Evolutionary conservation across 2,113 vertebrate species (phyloP).

Genomic region (Paratilapia polleni): DNA sequence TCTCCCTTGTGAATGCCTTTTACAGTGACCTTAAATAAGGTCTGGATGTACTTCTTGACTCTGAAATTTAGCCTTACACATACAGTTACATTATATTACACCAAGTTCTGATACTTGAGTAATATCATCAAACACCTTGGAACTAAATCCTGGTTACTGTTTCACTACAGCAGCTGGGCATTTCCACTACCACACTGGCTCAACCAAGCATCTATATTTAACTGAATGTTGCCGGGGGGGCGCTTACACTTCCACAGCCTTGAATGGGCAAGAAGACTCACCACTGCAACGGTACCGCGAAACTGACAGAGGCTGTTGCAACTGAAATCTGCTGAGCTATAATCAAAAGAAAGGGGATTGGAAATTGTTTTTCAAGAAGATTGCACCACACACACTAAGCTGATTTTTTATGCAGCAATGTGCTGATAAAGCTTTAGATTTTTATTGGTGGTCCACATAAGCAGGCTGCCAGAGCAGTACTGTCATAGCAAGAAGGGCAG

Average conservation of each 20-base stretch:
- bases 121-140: conserved; percentile 13
- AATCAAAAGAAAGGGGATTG: background rate
- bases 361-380: background rate
- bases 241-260: conserved; percentile 34
- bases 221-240: conserved; percentile 26
- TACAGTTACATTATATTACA: conserved; percentile 43
- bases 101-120: conserved; percentile 25
- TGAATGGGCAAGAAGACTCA: conserved; percentile 58
- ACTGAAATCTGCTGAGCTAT: background rate
- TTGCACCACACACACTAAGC: background rate
- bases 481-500: conserved; percentile 8
- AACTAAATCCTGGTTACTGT: conserved; percentile 7
- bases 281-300: background rate
- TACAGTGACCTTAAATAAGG: background rate
- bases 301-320: background rate
- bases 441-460: background rate
- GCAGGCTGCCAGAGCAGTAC: background rate
- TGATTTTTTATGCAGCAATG: background rate
- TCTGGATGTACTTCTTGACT: conserved; percentile 7
- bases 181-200: conserved; percentile 21
- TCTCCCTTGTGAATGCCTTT: background rate
- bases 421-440: background rate
- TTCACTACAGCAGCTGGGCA: conserved; percentile 53
- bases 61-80: conserved; percentile 6
- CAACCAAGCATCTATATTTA: conserved; percentile 66